Evolutionary conservation across 2,113 vertebrate species (phyloP).

Genomic region (Xenotilapia flavipinnis): DNA sequence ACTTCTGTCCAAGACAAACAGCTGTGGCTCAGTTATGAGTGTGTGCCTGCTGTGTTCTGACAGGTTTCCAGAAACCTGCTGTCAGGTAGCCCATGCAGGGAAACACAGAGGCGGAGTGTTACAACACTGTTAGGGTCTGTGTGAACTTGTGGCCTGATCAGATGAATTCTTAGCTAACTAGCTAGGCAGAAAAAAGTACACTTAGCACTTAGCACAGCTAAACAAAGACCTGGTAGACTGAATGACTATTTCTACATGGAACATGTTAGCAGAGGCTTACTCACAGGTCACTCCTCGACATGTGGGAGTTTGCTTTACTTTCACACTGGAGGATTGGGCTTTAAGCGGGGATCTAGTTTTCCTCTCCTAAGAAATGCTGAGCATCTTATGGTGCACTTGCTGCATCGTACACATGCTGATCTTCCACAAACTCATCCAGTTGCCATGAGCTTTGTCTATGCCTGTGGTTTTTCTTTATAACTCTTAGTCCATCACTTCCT

Average conservation of each 20-base stretch:
- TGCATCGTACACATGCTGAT: background rate
- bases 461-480: background rate
- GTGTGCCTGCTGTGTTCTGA: background rate
- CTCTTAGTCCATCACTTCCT: background rate
- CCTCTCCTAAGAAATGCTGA: background rate
- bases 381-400: background rate
- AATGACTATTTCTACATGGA: background rate
- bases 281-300: background rate
- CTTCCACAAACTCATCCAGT: background rate
- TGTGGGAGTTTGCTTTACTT: background rate
- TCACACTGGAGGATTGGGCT: background rate
- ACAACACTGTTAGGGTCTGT: background rate
- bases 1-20: constrained; percentile 40
- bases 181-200: background rate
- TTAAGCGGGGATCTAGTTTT: background rate
- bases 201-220: background rate
- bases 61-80: background rate
- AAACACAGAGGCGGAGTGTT: background rate
- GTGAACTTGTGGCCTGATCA: background rate
- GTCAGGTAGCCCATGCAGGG: background rate
- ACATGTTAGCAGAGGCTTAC: background rate
- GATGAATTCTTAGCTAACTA: background rate
- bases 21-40: constrained; percentile 2
- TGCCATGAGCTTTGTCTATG: background rate
- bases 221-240: background rate